These are phyloP conservation scores for Leptocoma aspasia DNA, from an alignment of 2,113 vertebrate species.

Conservation along the genomic window DNA sequence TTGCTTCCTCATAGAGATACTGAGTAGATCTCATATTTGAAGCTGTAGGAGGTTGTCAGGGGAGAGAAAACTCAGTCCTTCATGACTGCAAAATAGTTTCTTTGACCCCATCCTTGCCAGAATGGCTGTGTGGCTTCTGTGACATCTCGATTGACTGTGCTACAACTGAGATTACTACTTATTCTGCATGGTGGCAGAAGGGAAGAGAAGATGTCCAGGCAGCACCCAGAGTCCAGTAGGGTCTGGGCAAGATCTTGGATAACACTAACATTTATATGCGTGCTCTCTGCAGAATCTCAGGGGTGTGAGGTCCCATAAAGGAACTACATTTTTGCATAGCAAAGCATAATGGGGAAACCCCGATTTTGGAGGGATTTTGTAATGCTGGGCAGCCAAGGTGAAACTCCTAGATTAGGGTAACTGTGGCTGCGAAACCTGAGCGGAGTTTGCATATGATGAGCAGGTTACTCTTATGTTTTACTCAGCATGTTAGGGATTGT, in stretches of 20 bases:
- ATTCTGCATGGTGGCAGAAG: not conserved
- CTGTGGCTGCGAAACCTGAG: not conserved
- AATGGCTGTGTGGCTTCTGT: not conserved
- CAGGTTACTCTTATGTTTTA: not conserved
- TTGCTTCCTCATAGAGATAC: not conserved
- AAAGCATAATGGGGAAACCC: conserved; percentile 16
- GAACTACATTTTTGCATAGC: conserved; percentile 42
- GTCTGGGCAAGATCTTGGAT: not conserved
- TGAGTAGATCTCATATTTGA: not conserved
- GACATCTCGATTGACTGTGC: not conserved
- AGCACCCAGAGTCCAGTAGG: not conserved
- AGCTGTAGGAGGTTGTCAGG: not conserved
- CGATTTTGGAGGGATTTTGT: not conserved
- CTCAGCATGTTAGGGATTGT: not conserved
- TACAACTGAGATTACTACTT: not conserved
- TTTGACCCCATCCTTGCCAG: not conserved
- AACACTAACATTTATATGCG: not conserved
- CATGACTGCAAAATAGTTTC: not conserved
- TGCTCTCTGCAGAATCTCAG: not conserved
- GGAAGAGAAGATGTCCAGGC: not conserved
- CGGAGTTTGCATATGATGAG: conserved; percentile 15
- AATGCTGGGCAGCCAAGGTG: not conserved
- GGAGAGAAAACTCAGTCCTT: not conserved
- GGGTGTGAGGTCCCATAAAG: not conserved
- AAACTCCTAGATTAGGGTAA: not conserved